Evolutionary conservation across 2,888 invertebrate genomes (phyloP), one percentile per base, ranked within the genome.

Genomic region (Tanytarsus gracilentus): DNA sequence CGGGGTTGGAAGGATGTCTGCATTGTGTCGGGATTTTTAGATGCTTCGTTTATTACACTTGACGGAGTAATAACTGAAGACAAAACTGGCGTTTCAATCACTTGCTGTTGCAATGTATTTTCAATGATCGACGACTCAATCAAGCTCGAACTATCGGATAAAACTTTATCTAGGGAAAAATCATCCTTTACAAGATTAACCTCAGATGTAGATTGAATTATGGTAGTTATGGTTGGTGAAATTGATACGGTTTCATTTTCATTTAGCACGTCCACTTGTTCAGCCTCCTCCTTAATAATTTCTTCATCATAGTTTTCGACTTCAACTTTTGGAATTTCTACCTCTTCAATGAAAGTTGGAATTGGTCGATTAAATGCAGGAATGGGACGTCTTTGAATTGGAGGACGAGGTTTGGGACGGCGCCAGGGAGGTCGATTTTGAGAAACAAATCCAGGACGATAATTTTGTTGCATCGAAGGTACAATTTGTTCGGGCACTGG

Each of bases 401-500:
- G 50, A 48, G 16, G 48, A 48, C 21, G 48, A 2, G 21, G 78
- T 58, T 79, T 71, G 23, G 80, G 81, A 55, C 82, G 73, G 64
- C 81, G 82, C 84, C 84, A 85, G 0, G 84, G 83, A 6, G 83
- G 83, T 2, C 81, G 74, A 56, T 77, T 78, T 1, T 79, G 78
- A 62, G 72, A 77, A 3, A 79, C 76, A 48, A 79, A 78, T 0
- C 78, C 78, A 25, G 85, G 84, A 62, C 84, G 72, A 11, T 78
- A 77, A 63, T 70, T 71, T 64, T 70, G 72, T 65, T 78, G 71
- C 63, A 67, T 63, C 21, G 77, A 75, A n/a, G 86, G 85, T 7
- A 85, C 83, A 59, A 86, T 79, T 69, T 85, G 84, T 66, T 88
- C 87, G 2, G 86, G 85, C 62, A 86, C 73, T 63, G 85, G 85